phyloP scores from a whole-genome alignment of 1,140 invertebrate species.

The Centruroides sculpturatus region DNA sequence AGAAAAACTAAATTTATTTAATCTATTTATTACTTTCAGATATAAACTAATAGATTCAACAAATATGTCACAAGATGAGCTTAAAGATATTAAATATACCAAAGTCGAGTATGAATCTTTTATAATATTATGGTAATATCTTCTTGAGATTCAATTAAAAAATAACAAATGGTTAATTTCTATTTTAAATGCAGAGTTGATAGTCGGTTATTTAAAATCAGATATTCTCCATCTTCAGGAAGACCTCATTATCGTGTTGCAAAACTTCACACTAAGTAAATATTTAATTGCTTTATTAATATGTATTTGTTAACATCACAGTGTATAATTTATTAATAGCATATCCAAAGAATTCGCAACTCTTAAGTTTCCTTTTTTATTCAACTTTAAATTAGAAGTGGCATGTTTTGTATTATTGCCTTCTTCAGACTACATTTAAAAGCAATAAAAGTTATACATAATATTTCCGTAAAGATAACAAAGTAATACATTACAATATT shows the following conservation, averaged over 20 bases:
- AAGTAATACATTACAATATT: too few relatives aligned
- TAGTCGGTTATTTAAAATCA: conserved; percentile 18
- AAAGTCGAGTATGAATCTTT: conserved; percentile 48
- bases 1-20: background rate
- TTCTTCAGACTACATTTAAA: too few relatives aligned
- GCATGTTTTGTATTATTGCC: too few relatives aligned
- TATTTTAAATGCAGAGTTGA: conserved; percentile 10
- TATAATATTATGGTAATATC: background rate
- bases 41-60: conserved; percentile 76
- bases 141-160: too few relatives aligned
- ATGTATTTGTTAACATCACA: too few relatives aligned
- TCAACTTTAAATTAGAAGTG: too few relatives aligned
- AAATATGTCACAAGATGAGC: conserved; percentile 73
- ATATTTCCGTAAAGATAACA: too few relatives aligned
- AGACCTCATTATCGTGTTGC: conserved; percentile 9
- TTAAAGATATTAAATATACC: conserved; percentile 81
- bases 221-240: conserved; percentile 17
- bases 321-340: too few relatives aligned
- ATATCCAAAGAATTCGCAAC: too few relatives aligned
- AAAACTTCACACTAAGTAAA: conserved; percentile 6
- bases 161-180: too few relatives aligned
- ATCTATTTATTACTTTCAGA: conserved; percentile 14
- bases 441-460: too few relatives aligned
- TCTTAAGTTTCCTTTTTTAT: too few relatives aligned
- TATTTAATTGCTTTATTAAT: background rate